These are phyloP conservation scores for Copidosoma floridanum DNA, from an alignment of 1,140 invertebrate genomes.

Conservation along the genomic window DNA sequence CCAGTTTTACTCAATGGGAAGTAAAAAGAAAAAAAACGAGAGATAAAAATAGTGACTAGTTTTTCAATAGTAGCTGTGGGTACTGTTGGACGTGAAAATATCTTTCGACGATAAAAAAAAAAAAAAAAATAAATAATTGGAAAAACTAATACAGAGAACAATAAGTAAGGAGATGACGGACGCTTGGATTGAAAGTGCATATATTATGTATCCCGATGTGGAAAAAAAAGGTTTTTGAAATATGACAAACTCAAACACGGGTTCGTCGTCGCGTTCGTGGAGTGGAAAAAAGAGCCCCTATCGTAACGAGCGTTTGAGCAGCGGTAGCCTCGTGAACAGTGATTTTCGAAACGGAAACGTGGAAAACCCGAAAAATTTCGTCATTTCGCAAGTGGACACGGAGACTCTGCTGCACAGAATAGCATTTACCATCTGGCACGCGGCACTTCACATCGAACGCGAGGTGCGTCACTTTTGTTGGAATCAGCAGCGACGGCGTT, in stretches of 20 bases:
- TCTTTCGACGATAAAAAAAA: no score
- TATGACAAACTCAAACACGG: slow-evolving; percentile 45
- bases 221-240: no score
- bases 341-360: slow-evolving; percentile 30
- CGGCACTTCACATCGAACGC: slow-evolving; percentile 61
- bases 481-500: no score
- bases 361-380: slow-evolving; percentile 23
- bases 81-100: no score
- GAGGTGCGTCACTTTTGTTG: slow-evolving; percentile 44
- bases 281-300: slow-evolving; percentile 45
- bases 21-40: no score
- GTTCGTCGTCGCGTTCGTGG: slow-evolving; percentile 43
- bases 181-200: no score
- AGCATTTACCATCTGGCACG: slow-evolving; percentile 65
- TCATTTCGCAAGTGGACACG: slow-evolving; percentile 43
- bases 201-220: no score
- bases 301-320: slow-evolving; percentile 38
- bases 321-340: slow-evolving; percentile 44
- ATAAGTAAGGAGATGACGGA: not conserved
- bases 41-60: no score
- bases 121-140: not conserved
- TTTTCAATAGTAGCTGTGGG: no score
- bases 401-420: slow-evolving; percentile 59
- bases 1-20: no score
- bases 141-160: not conserved